Conservation (phyloP, 2,113 vertebrate species). For the Recurvirostra avosetta region DNA sequence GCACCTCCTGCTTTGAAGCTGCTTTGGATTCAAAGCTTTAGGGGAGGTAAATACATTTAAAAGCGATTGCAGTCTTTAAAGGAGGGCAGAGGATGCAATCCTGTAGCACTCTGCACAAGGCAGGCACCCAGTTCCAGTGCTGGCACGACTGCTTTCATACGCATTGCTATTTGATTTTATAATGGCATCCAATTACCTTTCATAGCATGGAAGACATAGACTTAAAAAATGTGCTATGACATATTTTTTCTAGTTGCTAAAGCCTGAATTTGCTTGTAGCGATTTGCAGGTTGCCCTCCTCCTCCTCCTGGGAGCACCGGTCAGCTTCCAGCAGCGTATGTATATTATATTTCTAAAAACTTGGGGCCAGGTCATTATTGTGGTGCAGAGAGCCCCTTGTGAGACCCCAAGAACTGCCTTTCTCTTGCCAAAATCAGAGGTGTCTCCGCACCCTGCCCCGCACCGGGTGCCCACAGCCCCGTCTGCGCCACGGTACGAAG, state of each 20-base stretch:
- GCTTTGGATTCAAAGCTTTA: neutral
- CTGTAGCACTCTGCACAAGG: neutral
- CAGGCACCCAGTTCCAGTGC: neutral
- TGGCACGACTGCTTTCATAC: neutral
- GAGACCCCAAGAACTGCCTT: neutral
- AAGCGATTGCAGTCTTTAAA: neutral
- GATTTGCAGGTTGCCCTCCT: neutral
- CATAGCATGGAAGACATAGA: neutral
- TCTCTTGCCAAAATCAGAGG: neutral
- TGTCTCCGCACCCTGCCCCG: neutral
- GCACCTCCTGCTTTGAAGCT: neutral
- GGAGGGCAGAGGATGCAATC: neutral
- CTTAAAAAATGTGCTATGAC: neutral
- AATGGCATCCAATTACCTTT: neutral
- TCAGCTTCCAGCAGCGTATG: neutral
- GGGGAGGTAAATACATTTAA: neutral
- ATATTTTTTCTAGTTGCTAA: neutral
- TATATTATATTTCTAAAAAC: neutral
- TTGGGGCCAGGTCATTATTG: too few relatives aligned
- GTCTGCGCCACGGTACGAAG: fast-evolving
- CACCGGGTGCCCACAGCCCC: fast-evolving
- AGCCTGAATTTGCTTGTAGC: neutral
- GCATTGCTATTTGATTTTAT: neutral
- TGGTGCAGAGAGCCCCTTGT: neutral
- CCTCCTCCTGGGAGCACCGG: neutral